Conservation (phyloP, 2,797 vertebrate genomes). For the Nannoperca obscura region DNA sequence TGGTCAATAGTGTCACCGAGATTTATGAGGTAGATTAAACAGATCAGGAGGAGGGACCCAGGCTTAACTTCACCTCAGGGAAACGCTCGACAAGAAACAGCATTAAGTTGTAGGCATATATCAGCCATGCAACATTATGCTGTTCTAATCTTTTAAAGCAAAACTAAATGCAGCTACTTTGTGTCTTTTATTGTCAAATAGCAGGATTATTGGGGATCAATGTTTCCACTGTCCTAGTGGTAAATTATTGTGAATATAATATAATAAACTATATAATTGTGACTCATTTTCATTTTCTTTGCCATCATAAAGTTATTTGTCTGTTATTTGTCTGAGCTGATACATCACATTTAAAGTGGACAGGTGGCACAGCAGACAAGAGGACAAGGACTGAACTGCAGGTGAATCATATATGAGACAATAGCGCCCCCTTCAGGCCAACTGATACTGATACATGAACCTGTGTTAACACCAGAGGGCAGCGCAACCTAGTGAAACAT, state of each 20-base stretch:
- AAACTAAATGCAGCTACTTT: neutral
- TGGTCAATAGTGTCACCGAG: neutral
- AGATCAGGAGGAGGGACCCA: neutral
- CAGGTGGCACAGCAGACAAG: neutral
- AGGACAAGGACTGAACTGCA: neutral
- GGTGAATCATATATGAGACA: conserved; percentile 2
- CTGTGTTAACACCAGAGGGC: conserved; percentile 53
- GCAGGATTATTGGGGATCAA: neutral
- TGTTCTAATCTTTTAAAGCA: neutral
- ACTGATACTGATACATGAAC: neutral
- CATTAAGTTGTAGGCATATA: neutral
- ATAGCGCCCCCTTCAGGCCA: conserved; percentile 49
- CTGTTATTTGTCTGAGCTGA: neutral
- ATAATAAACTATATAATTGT: too few species aligned
- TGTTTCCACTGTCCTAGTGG: neutral
- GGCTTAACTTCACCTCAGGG: neutral
- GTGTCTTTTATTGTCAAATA: neutral
- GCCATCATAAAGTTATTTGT: neutral
- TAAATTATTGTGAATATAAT: too few species aligned
- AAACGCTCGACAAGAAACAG: conserved; percentile 1
- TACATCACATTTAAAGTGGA: neutral
- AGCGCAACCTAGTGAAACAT: conserved; percentile 25
- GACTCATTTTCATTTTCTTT: neutral
- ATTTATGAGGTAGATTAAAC: conserved; percentile 8
- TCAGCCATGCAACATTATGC: neutral